Conservation (phyloP, 2,113 vertebrate genomes). For the Sander vitreus region DNA sequence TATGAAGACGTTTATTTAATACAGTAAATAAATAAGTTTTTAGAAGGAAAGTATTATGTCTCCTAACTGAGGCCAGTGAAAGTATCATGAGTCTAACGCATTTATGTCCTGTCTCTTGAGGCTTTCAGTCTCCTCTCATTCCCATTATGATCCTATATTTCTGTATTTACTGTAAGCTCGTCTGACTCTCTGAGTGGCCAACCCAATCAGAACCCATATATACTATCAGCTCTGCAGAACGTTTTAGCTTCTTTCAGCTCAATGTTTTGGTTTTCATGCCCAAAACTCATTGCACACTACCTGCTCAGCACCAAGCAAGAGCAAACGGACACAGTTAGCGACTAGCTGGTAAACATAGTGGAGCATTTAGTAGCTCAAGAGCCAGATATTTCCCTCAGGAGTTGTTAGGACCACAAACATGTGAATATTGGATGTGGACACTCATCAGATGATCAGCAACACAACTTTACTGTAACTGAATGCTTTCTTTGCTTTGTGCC, state of each 20-base stretch:
- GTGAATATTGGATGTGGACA: not conserved
- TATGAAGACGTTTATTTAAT: slow-evolving; percentile 4
- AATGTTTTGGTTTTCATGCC: not conserved
- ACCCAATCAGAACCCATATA: slow-evolving; percentile 1
- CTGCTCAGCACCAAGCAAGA: not conserved
- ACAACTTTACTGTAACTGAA: not conserved
- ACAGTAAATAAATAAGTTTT: slow-evolving; percentile 1
- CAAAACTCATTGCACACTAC: not conserved
- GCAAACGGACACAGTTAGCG: not conserved
- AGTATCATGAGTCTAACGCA: slow-evolving; percentile 13
- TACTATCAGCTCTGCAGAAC: not conserved
- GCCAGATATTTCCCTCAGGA: too few species aligned
- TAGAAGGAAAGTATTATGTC: not conserved
- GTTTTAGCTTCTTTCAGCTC: not conserved
- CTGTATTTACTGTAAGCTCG: not conserved
- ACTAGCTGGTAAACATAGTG: not conserved
- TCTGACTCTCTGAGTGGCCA: not conserved
- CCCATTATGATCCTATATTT: not conserved
- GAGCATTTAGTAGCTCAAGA: not conserved
- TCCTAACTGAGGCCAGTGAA: slow-evolving; percentile 1
- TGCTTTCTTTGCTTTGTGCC: not conserved
- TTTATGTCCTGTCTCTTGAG: not conserved
- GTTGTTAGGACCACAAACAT: too few species aligned
- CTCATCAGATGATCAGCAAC: not conserved
- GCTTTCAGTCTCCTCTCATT: slow-evolving; percentile 18